Evolutionary conservation across 2,113 vertebrate species (phyloP), one percentile per base, ranked within the genome.

Genomic region (Tonatia bakeri): DNA sequence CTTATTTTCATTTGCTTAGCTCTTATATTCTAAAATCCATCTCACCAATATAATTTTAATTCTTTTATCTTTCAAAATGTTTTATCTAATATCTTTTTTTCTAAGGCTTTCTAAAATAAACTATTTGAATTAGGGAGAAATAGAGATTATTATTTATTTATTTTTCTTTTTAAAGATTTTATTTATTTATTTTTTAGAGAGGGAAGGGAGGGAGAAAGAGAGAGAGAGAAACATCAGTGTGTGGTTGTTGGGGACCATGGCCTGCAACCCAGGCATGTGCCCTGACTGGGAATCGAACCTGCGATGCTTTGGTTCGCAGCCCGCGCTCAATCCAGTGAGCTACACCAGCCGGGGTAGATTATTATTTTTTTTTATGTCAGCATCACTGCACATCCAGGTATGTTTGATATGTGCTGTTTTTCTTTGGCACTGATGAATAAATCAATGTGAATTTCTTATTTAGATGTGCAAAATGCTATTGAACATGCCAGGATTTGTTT

Each of bases 401-500:
- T 8, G 87, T 96, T 65, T 40, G n/a, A 73, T 61, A 31, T 65
- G 6, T 19, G 81, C 0, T 38, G 16, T 8, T 97, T 80, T 72
- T 65, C 14, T 75, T 90, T 73, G 16, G 3, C 20, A 28, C 13
- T 86, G 13, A 1, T 97, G 69, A 89, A 94, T 96, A 92, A 95
- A 94, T 96, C 3, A 28, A 15, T 8, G 92, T 61, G 6, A 28
- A 89, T 43, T 43, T 95, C 14, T 83, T 93, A 7, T 91, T 96
- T 64, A 65, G n/a, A 91, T 64, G 20, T 11, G 70, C 9, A 7
- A 90, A 50, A 95, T 89, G 31, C 2, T 50, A 43, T 56, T 75
- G n/a, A 47, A 59, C 7, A 13, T 81, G 26, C 24, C 20, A 91
- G 94, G 70, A 67, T 80, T 87, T 98, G 64, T 97, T 97, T 96